Evolutionary conservation across 2,888 invertebrate genomes (phyloP), one percentile per base, ranked within the genome.

Genomic region (Lagria hirta): DNA sequence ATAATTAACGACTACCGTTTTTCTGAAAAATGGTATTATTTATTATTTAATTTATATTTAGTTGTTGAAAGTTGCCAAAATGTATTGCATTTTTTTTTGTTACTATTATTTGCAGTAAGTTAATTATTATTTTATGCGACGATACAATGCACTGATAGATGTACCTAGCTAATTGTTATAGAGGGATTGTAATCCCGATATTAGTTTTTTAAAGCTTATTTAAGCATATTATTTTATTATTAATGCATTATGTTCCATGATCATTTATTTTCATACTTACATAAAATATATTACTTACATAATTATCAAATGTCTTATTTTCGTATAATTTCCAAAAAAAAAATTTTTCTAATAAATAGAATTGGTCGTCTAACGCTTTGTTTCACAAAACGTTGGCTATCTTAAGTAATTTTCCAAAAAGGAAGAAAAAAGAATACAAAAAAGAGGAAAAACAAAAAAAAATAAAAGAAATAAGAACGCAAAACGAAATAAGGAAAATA

Each of bases 21-120:
- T 28, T 42, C 22, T 23, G 23, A 30, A 15, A 41, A 43, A 47
- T 28, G 43, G 43, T 47, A 47, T 43, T 48, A 48, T 48, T 48
- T 48, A 48, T 48, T 47, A 12, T 34, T 41, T 41, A 42, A 33
- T 36, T 43, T 48, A 47, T 37, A 36, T 41, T 10, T 34, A 37
- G 27, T 32, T 27, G 33, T 29, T 24, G 41, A 43, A 18, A 26
- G 10, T 38, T 45, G 44, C 44, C 44, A 38, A 26, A 32, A 37
- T 38, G 35, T 43, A 43, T 35, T 43, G 37, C 43, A 20, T 43
- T 37, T 43, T 26, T 17, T 33, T 10, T 16, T 23, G 22, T 20
- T 18, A 36, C 16, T n/a, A n/a, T n/a, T n/a, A n/a, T n/a, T n/a
- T n/a, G n/a, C n/a, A n/a, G n/a, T n/a, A n/a, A n/a, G 24, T 18